Percentiles rank a stretch among this genome's conserved stretches.
These are phyloP conservation scores for Anaspis maculata DNA, from an alignment of 2,888 invertebrate genomes.

Conservation along the genomic window DNA sequence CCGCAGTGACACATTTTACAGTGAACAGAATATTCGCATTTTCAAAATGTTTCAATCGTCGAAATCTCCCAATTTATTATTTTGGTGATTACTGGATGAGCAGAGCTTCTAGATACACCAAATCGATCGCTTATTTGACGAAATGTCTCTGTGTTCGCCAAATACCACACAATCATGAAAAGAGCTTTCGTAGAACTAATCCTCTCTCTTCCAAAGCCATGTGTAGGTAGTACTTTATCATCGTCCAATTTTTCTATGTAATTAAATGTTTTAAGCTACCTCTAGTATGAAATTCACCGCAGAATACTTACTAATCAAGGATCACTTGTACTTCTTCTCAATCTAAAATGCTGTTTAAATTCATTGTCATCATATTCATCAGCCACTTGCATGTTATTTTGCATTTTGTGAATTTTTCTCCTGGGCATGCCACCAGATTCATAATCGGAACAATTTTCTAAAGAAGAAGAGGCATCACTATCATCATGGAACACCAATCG, in stretches of 20 bases:
- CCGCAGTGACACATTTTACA: slow-evolving; percentile 5
- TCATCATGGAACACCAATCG: too few species aligned
- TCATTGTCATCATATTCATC: slow-evolving; percentile 8
- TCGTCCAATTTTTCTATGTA: slow-evolving; percentile 9
- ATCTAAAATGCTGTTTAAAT: slow-evolving; percentile 10
- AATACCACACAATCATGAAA: slow-evolving; percentile 3
- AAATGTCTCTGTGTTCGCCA: slow-evolving; percentile 6
- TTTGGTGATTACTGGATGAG: slow-evolving; percentile 2
- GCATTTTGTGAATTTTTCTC: too few species aligned
- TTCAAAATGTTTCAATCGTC: slow-evolving; percentile 5
- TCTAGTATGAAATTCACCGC: neutral
- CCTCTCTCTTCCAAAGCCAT: slow-evolving; percentile 10
- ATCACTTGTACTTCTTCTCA: slow-evolving; percentile 5
- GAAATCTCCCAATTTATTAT: slow-evolving; percentile 3
- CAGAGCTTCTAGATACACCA: slow-evolving; percentile 4
- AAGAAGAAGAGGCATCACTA: too few species aligned
- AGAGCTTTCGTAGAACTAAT: slow-evolving; percentile 3
- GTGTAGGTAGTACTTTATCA: slow-evolving; percentile 6
- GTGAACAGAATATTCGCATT: slow-evolving; percentile 5
- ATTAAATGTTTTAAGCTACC: neutral
- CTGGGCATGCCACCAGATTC: too few species aligned
- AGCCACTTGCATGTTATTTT: too few species aligned
- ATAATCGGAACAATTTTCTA: too few species aligned
- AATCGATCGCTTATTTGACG: slow-evolving; percentile 4
- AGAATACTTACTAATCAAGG: slow-evolving; percentile 4